Base-by-base conservation (phyloP, 2,888 invertebrate genomes). In the Limnephilus lunatus region DNA sequence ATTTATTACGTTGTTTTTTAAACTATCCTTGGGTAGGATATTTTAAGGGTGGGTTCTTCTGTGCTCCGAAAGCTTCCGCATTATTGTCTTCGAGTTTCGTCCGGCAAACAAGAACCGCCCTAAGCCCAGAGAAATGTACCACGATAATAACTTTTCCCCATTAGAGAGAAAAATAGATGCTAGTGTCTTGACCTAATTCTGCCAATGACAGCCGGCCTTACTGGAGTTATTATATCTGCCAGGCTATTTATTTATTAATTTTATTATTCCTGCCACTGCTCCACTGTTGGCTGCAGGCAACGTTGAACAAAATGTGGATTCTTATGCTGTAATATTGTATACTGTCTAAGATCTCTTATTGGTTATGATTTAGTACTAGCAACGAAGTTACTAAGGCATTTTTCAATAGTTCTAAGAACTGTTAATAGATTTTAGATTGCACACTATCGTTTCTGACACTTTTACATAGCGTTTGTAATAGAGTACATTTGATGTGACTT, bases 121-220 rank as follows among this genome's bases (percentile, higher is more conserved):
- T 68, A 68, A 68, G 68, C 68, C 68, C 68, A n/a, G 48, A 68
- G n/a, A 68, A 68, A n/a, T 68, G 68, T 68, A 68, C 68, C 25
- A 68, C 68, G 68, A 68, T 68, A 68, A 68, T 68, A 68, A 68
- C 68, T 68, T 68, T 68, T 68, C 25, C 68, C 68, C 68, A 68
- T 68, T 68, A 68, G 68, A 68, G n/a, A 68, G 68, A 68, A 68
- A 68, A 68, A 68, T 68, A 68, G 68, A 68, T 68, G 68, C 68
- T n/a, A 68, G 68, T 68, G 68, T 68, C 68, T 68, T 68, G 68
- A 68, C 68, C 68, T 68, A 68, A 68, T 68, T 68, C 68, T 68
- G 68, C 68, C 68, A 68, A 25, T 68, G 68, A 68, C 68, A 68
- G 68, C 68, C 68, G 68, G 68, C 68, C 68, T 68, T 68, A 68